Percentiles rank a stretch among this genome's conserved stretches.
Conservation (phyloP, 1,140 invertebrate genomes). For the Neodiprion fabricii region DNA sequence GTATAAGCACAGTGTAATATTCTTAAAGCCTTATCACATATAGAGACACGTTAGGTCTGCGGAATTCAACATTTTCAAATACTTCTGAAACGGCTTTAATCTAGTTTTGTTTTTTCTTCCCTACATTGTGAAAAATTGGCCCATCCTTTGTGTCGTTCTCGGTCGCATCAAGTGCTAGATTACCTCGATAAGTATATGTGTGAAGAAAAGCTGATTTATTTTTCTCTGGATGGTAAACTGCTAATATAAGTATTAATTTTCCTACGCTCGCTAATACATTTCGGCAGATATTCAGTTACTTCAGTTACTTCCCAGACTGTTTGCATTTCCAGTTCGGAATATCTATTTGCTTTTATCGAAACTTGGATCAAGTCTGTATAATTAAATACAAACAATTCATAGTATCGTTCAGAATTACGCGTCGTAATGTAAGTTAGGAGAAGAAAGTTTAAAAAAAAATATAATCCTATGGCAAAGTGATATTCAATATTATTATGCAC, state of each 20-base stretch:
- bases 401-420: not conserved
- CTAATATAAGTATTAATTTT: not conserved
- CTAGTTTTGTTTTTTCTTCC: not conserved
- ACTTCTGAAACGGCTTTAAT: conserved; percentile 7
- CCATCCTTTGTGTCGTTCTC: not conserved
- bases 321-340: not conserved
- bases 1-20: conserved; percentile 39
- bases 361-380: not conserved
- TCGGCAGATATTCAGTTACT: not conserved
- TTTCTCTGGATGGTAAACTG: too few relatives aligned
- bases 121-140: conserved; percentile 12
- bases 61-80: not conserved
- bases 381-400: not conserved
- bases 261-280: not conserved
- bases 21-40: conserved; percentile 17
- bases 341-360: not conserved
- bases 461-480: too few relatives aligned
- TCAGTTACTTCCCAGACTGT: not conserved
- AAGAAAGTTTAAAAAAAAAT: too few relatives aligned
- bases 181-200: not conserved
- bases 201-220: not conserved
- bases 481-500: not conserved
- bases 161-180: not conserved
- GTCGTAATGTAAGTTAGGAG: not conserved
- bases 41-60: conserved; percentile 11